Base-by-base conservation (phyloP, 2,888 invertebrate genomes). In the Andrena chrysosceles region DNA sequence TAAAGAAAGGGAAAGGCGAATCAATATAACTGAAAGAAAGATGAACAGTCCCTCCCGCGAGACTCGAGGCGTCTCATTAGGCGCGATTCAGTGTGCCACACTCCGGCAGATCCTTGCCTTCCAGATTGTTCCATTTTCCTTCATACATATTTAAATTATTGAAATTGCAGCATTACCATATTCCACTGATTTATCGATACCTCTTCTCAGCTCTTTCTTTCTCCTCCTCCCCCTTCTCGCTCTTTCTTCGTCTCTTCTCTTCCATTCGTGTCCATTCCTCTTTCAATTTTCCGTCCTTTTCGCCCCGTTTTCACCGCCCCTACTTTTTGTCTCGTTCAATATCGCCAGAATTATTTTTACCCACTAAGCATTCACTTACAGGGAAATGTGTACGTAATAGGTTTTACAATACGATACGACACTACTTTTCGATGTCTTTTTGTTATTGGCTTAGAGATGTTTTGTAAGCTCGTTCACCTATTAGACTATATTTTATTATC, bases 121-220 rank as follows among this genome's bases (percentile, higher is more conserved):
- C 91, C 91, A 90, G 92, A 92, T 93, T 93, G 92, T 93, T 93
- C 92, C 93, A 93, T 93, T 93, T 92, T 92, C 91, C 92, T 93
- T 93, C 93, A 93, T 93, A 93, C 92, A 93, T 93, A 93, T 93
- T 93, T 93, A 93, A 93, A 92, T 93, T 93, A 93, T 93, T 93
- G 92, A 93, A 93, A 93, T 93, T 90, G 88, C 80, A 79, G 83
- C 88, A 93, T 93, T 93, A 93, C 93, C 93, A 93, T 93, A 93
- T 91, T 93, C 91, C 91, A 93, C 93, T 93, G 93, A 93, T 93
- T 93, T 93, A 93, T 93, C 93, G 93, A 90, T 91, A 91, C 91
- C 90, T 91, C 90, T 89, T 86, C 85, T 87, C 88, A 63, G 78
- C 81, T 83, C 81, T 83, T 85, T 84, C 80, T 79, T 64, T 74